Evolutionary conservation across 2,888 invertebrate genomes (phyloP).

Genomic region (Anoplius nigerrimus): DNA sequence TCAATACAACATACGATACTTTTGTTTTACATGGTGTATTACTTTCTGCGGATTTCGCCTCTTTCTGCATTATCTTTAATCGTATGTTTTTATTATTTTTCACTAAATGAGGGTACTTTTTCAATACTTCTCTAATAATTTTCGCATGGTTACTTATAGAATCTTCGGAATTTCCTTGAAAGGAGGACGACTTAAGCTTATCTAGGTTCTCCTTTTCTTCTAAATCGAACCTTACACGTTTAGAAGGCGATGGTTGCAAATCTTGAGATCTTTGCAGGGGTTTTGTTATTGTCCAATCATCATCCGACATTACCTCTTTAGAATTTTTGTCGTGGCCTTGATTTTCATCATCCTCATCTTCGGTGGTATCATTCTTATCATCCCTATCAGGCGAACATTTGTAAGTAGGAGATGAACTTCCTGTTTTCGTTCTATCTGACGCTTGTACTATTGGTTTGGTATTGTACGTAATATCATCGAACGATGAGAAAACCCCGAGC

Average conservation of each 20-base stretch:
- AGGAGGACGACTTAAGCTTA: conserved; percentile 62
- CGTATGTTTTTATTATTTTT: conserved; percentile 92
- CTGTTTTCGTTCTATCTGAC: conserved; percentile 68
- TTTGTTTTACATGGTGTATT: conserved; percentile 69
- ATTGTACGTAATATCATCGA: conserved; percentile 83
- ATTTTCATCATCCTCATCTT: conserved; percentile 71
- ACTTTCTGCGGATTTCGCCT: conserved; percentile 66
- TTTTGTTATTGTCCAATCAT: conserved; percentile 69
- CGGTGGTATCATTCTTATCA: conserved; percentile 67
- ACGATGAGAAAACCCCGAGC: conserved; percentile 80
- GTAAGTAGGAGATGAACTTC: conserved; percentile 34
- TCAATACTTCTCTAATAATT: conserved; percentile 90
- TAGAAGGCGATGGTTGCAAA: conserved; percentile 66
- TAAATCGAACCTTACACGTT: conserved; percentile 78
- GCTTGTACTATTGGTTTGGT: conserved; percentile 82
- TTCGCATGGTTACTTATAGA: conserved; percentile 84
- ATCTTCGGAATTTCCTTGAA: conserved; percentile 55
- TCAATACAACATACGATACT: conserved; percentile 76
- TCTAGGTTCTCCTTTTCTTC: conserved; percentile 80
- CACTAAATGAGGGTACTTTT: conserved; percentile 91
- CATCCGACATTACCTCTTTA: conserved; percentile 68
- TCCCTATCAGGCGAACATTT: conserved; percentile 65
- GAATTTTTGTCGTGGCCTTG: conserved; percentile 55
- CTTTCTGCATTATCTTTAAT: conserved; percentile 86
- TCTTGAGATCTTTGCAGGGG: conserved; percentile 68